Evolutionary conservation across 2,797 vertebrate species (phyloP), one percentile per base, ranked within the genome.

Genomic region (Melanotaenia nigrans): DNA sequence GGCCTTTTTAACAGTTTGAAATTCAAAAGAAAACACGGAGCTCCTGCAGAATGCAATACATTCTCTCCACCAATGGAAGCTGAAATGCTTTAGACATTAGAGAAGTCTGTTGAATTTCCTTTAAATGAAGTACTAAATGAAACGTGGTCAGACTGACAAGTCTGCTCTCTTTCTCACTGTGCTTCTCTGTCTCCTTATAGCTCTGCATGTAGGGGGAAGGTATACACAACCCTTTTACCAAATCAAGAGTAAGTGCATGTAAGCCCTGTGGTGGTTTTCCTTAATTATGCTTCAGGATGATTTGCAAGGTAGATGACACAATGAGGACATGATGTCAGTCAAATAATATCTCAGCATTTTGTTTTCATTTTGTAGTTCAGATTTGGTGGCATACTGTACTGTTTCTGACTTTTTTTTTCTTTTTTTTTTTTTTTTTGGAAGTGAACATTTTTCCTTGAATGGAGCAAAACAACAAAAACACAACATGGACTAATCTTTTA

Each of bases 141-240:
- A 90, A 91, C 87, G 87, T 93, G 91, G 90, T 80, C 85, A 85
- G 90, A 93, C 88, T 93, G 85, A 89, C 89, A 91, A 91, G 81
- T 86, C 67, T 71, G 79, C 77, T 89, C 77, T 77, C 71, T 71
- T 83, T 85, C 69, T 82, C 75, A 84, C 82, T 86, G 85, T 80
- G 79, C 73, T 70, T 60, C 68, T 84, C 84, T 89, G 83, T 89
- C 84, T 84, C 85, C 64, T 76, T 81, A 62, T 72, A 86, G 85
- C 61, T 68, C 61, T 55, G 70, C 70, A 20, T 76, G 77, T 66
- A 65, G 73, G 75, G 67, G 73, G 53, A 61, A 78, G 68, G 83
- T 86, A 84, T 83, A 73, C 65, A 79, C 59, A 13, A 74, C 75
- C 81, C 83, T 85, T 80, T 83, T 81, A 83, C 73, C 82, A 84